Evolutionary conservation across 2,888 invertebrate genomes (phyloP), one percentile per base, ranked within the genome.

Genomic region (Corythucha ciliata): DNA sequence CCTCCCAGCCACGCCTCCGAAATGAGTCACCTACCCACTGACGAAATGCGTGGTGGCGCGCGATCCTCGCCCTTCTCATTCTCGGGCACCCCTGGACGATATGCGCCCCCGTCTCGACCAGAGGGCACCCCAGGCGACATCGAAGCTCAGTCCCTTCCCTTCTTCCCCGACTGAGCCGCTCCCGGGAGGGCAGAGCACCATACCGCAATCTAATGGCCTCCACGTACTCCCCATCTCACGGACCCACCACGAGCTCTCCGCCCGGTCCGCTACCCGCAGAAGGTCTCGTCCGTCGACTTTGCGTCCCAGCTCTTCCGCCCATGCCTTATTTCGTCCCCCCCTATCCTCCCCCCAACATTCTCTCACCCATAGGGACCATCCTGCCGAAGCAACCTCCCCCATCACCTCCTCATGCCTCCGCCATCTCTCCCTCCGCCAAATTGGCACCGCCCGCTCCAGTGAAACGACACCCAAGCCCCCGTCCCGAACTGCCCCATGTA

Each of bases 61-160:
- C 20, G 1, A 68, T 58, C 3, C 65, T 54, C 4, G 63, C 67
- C 57, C 65, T 66, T 54, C 68, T 66, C 2, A 67, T 68, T 27
- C 65, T 39, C 34, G 55, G 55, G 54, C 67, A 67, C 21, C 48
- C 48, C 45, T 68, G 67, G 32, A 66, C 60, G 2, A 63, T 49
- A 42, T 66, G 66, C 6, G 63, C 64, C 25, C 63, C 60, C 0
- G 67, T 66, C 53, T 68, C 66, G 26, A 54, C 57, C 1, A 57
- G 54, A 44, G 42, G 49, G 57, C 65, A 67, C 2, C 64, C 65
- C 2, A 64, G 65, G 20, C 66, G 62, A 53, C 65, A 67, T n/a
- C n/a, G n/a, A n/a, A 10, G 20, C 60, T 24, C 3, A 53, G 20
- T 10, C 22, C 10, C 4, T 5, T n/a, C 3, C 39, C 14, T n/a